Conservation (phyloP, 2,888 invertebrate genomes). For the Caprella mutica region DNA sequence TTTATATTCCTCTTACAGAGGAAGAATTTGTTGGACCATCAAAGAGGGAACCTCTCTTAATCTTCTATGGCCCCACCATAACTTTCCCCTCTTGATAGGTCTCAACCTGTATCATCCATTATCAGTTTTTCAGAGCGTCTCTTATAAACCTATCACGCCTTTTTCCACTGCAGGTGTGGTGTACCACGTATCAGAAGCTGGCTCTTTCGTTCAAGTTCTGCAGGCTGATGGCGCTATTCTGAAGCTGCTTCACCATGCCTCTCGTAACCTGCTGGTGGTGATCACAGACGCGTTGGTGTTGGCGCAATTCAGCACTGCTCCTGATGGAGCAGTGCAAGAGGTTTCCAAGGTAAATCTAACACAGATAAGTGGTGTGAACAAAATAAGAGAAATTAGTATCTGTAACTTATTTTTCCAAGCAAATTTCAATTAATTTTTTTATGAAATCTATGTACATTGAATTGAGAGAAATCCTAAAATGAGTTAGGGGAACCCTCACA, state of each 20-base stretch:
- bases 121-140: too few relatives aligned
- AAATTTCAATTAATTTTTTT: too few relatives aligned
- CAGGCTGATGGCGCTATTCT: conserved; percentile 59
- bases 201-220: conserved; percentile 69
- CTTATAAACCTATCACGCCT: too few relatives aligned
- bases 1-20: too few relatives aligned
- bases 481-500: too few relatives aligned
- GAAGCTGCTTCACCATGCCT: conserved; percentile 59
- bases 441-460: too few relatives aligned
- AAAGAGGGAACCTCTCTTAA: too few relatives aligned
- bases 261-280: conserved; percentile 59
- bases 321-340: conserved; percentile 59
- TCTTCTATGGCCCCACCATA: too few relatives aligned
- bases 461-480: too few relatives aligned
- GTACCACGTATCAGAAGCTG: conserved; percentile 68
- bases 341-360: conserved; percentile 54
- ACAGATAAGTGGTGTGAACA: not conserved
- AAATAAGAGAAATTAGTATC: conserved; percentile 40
- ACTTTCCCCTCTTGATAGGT: too few relatives aligned
- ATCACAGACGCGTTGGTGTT: conserved; percentile 66
- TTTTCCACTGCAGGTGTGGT: conserved; percentile 60
- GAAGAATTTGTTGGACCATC: not conserved
- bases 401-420: conserved; percentile 37
- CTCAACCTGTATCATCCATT: too few relatives aligned
- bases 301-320: conserved; percentile 58